These are phyloP conservation scores for Chloroclystis v-ata DNA, from an alignment of 2,888 invertebrate species.

Conservation along the genomic window DNA sequence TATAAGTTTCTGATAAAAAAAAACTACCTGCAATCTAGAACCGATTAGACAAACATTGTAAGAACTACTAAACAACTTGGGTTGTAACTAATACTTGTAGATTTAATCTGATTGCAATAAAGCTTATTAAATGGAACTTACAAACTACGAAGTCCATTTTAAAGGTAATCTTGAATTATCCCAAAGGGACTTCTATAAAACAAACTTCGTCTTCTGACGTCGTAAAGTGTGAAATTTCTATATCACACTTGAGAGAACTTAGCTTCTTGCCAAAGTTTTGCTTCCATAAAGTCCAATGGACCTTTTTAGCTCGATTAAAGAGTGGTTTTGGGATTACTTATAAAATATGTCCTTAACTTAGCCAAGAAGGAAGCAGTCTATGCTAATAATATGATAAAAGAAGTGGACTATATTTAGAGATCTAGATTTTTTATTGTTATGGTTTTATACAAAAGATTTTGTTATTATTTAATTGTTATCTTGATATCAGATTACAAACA, in stretches of 20 bases:
- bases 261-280: conserved; percentile 10
- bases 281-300: conserved; percentile 1
- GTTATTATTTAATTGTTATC: too few relatives aligned
- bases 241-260: conserved; percentile 29
- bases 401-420: too few relatives aligned
- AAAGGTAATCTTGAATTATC: conserved; percentile 31
- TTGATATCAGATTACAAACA: too few relatives aligned
- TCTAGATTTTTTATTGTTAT: too few relatives aligned
- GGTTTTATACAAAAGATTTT: too few relatives aligned
- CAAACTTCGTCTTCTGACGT: conserved; percentile 33
- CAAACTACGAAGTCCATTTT: conserved; percentile 27
- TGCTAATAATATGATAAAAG: neutral
- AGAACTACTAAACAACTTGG: too few relatives aligned
- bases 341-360: neutral
- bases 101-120: neutral
- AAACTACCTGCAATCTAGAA: too few relatives aligned
- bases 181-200: conserved; percentile 36
- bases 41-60: too few relatives aligned
- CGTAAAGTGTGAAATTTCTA: conserved; percentile 37
- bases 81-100: too few relatives aligned
- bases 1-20: too few relatives aligned
- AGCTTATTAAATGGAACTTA: neutral
- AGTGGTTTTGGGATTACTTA: neutral
- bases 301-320: neutral
- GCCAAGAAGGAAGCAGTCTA: too few relatives aligned